Evolutionary conservation across 2,797 vertebrate genomes (phyloP).

Genomic region (Aplochiton taeniatus): DNA sequence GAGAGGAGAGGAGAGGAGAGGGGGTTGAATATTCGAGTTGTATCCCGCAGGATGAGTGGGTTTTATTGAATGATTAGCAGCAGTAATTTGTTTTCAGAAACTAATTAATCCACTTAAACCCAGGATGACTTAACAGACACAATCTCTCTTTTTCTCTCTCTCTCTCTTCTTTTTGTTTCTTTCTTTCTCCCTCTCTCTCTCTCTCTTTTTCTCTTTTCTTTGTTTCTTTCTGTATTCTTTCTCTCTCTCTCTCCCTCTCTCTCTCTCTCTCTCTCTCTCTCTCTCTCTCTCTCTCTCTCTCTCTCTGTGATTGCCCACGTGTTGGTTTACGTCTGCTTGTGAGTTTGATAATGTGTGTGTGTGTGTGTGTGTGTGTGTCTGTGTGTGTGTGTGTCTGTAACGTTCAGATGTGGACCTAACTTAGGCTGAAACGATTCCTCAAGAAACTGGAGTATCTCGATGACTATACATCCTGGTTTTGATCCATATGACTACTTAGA

Average conservation of each 20-base stretch:
- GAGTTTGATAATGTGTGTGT: no score
- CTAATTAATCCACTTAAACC: slow-evolving; percentile 72
- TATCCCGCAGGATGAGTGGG: slow-evolving; percentile 54
- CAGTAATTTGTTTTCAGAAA: slow-evolving; percentile 77
- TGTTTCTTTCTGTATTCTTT: not conserved
- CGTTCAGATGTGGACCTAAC: no score
- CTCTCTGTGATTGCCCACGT: slow-evolving; percentile 16
- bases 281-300: not conserved
- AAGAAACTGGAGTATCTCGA: no score
- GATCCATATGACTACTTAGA: no score
- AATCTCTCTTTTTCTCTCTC: not conserved
- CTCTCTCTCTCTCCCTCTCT: slow-evolving; percentile 18
- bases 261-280: slow-evolving; percentile 18
- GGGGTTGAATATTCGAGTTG: slow-evolving; percentile 66
- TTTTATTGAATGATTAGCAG: slow-evolving; percentile 73
- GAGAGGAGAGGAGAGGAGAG: not conserved
- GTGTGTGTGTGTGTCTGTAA: no score
- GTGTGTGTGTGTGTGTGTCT: no score
- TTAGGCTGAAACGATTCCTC: no score
- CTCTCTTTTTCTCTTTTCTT: no score
- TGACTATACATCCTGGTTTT: no score
- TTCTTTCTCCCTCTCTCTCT: no score
- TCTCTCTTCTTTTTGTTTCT: no score
- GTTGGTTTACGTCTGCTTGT: no score
- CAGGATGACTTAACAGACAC: slow-evolving; percentile 38